These are phyloP conservation scores for Rosalia funebris DNA, from an alignment of 2,888 invertebrate species.

Conservation along the genomic window DNA sequence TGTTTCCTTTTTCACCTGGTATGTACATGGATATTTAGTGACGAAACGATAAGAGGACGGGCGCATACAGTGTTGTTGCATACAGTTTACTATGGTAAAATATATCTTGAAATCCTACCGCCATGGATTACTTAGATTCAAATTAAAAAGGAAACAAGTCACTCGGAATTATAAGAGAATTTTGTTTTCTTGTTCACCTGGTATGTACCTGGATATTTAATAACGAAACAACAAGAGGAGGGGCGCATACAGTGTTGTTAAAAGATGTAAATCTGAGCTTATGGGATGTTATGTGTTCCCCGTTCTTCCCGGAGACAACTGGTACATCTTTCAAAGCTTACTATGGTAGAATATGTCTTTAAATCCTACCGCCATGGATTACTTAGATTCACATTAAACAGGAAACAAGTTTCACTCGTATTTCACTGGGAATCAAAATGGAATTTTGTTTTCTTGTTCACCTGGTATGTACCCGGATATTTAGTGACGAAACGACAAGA, in stretches of 20 bases:
- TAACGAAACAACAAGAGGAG: constrained; percentile 10
- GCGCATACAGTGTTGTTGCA: constrained; percentile 18
- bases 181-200: constrained; percentile 5
- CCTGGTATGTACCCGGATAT: constrained; percentile 5
- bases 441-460: constrained; percentile 6
- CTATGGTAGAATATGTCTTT: too few species aligned
- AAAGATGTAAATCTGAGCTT: constrained; percentile 23
- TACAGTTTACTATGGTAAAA: too few species aligned
- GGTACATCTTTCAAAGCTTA: too few species aligned
- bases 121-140: too few species aligned
- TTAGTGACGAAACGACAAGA: constrained; percentile 15
- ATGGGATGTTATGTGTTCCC: constrained; percentile 19
- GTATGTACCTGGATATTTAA: constrained; percentile 3
- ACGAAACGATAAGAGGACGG: constrained; percentile 13
- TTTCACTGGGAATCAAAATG: too few species aligned
- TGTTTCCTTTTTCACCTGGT: constrained; percentile 4
- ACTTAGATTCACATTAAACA: too few species aligned
- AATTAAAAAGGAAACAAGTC: too few species aligned
- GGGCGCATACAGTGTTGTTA: constrained; percentile 20
- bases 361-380: too few species aligned
- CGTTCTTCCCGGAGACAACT: too few species aligned
- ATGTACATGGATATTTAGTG: constrained; percentile 1
- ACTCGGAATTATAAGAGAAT: too few species aligned
- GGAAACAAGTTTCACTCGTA: too few species aligned
- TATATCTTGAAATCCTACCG: too few species aligned